A percentile compares a stretch with the other conserved stretches of the same genome.
phyloP scores from a whole-genome alignment of 2,797 vertebrate species.

The Lepidocolaptes lacrymiger region DNA sequence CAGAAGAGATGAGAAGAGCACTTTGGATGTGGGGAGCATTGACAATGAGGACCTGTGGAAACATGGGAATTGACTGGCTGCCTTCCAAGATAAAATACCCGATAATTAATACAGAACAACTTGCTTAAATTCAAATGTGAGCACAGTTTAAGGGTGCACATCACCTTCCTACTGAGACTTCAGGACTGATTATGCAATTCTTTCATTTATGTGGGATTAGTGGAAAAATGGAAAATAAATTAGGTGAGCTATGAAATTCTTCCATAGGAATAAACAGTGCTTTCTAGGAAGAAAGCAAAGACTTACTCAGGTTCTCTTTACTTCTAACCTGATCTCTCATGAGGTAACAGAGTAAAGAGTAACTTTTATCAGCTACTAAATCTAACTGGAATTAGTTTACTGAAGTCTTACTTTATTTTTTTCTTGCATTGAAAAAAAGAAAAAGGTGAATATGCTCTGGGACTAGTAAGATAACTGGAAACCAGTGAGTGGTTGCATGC shows the following conservation, averaged over 20 bases:
- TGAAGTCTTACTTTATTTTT: not conserved
- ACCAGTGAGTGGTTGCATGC: not conserved
- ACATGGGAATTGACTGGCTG: conserved; percentile 7
- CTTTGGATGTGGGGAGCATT: conserved; percentile 42
- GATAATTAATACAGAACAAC: conserved; percentile 54
- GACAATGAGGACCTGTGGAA: conserved; percentile 26
- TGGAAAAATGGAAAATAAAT: not conserved
- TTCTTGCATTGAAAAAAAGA: not conserved
- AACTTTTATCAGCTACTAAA: not conserved
- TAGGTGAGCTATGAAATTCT: not conserved
- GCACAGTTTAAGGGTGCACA: not conserved
- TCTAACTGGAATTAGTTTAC: not conserved
- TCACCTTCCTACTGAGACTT: not conserved
- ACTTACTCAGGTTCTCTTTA: not conserved
- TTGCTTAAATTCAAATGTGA: not conserved
- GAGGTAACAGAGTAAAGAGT: not conserved
- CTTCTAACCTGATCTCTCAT: not conserved
- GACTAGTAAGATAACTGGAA: not conserved
- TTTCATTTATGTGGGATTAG: not conserved
- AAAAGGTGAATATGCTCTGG: not conserved
- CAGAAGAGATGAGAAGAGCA: conserved; percentile 69
- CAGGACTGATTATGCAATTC: not conserved
- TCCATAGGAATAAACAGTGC: not conserved
- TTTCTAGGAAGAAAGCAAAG: not conserved
- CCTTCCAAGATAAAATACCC: not conserved